Conservation (phyloP, 2,888 invertebrate species). For the Pterostichus madidus region DNA sequence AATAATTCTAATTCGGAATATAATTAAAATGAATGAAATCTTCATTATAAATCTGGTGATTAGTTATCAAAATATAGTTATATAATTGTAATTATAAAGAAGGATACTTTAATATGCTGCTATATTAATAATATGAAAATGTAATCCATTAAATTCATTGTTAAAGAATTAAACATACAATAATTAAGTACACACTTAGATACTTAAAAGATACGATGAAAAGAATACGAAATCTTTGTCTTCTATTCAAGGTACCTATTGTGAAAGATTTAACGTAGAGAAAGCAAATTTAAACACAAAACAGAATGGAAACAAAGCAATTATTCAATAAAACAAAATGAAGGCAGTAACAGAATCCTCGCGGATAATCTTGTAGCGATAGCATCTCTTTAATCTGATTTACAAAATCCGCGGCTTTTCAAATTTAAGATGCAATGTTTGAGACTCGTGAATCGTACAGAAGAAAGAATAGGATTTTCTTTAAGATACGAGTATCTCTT, state of each 20-base stretch:
- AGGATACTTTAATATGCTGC: too few species aligned
- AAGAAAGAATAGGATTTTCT: conserved; percentile 24
- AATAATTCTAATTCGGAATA: too few species aligned
- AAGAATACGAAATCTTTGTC: background rate
- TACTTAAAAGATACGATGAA: background rate
- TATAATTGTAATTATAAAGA: too few species aligned
- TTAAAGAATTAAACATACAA: too few species aligned
- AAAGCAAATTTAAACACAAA: conserved; percentile 33
- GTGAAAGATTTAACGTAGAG: background rate
- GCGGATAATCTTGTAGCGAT: conserved; percentile 26
- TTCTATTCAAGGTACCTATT: background rate
- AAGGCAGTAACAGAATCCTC: conserved; percentile 13
- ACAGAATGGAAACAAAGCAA: conserved; percentile 27
- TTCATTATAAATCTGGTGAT: too few species aligned
- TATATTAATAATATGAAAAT: too few species aligned
- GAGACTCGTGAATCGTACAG: conserved; percentile 4
- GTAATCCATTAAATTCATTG: too few species aligned
- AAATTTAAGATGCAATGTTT: conserved; percentile 29
- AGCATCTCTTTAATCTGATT: conserved; percentile 38
- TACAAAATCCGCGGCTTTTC: conserved; percentile 18
- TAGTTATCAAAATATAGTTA: too few species aligned
- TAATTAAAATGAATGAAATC: too few species aligned
- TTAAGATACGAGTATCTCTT: background rate
- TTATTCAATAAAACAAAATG: conserved; percentile 46
- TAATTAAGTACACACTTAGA: background rate